A percentile compares a stretch with the other conserved stretches of the same genome.
phyloP scores from a whole-genome alignment of 2,888 invertebrate species.

The Agrilus mali region DNA sequence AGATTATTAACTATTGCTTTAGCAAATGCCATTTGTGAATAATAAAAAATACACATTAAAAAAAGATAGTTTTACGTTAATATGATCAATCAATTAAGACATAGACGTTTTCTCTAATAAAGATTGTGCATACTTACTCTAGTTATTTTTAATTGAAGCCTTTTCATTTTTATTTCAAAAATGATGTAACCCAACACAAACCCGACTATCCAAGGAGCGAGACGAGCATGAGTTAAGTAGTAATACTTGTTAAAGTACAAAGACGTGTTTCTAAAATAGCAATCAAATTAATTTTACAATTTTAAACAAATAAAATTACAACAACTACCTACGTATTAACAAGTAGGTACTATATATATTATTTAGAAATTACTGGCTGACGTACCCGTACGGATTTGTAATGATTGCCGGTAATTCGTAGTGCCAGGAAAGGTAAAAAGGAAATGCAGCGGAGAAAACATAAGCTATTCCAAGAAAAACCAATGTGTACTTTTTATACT shows the following conservation, averaged over 20 bases:
- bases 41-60: too few species aligned
- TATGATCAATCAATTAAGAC: too few species aligned
- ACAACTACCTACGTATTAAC: too few species aligned
- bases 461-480: conserved; percentile 10
- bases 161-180: conserved; percentile 10
- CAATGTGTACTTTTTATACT: conserved; percentile 22
- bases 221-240: conserved; percentile 20
- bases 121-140: too few species aligned
- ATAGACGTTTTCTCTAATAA: too few species aligned
- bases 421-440: conserved; percentile 8
- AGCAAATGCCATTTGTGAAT: too few species aligned
- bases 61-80: too few species aligned
- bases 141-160: too few species aligned
- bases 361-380: background rate
- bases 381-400: conserved; percentile 16
- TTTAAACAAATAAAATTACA: too few species aligned
- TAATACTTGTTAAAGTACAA: conserved; percentile 19
- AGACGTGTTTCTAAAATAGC: background rate
- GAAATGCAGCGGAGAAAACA: conserved; percentile 11
- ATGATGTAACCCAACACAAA: conserved; percentile 20
- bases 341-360: too few species aligned
- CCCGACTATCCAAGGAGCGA: conserved; percentile 23
- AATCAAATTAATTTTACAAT: too few species aligned
- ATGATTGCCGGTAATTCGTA: conserved; percentile 14
- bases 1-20: too few species aligned